Base-by-base conservation (phyloP, 1,140 invertebrate genomes). In the Harlomillsia oculata region DNA sequence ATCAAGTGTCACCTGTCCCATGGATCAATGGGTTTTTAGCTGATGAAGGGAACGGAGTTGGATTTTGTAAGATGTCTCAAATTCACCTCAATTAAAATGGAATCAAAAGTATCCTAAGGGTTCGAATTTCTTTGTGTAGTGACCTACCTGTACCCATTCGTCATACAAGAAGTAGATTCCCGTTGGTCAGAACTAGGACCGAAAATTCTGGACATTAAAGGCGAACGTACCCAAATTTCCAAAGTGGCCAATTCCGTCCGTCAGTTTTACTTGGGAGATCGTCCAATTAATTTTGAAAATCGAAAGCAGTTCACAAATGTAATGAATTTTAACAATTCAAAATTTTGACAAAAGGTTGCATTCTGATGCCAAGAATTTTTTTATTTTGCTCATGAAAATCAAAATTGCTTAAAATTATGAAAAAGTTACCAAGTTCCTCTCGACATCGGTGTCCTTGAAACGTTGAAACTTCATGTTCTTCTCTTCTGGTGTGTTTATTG, bases 31-130 rank as follows among this genome's bases (percentile, higher is more conserved):
- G 57, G 32, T 53, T 53, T 43, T 29, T 59, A 20, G 25, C 44
- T 18, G 44, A 34, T 20, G 57, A 59, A 54, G 57, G 57, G 18
- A 59, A 59, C 34, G 57, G 43, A 23, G 37, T 59, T 5, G 50
- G 39, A 29, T 54, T 59, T 39, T 36, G 56, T 59, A 53, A n/a
- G 49, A 25, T 20, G 13, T 14, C 5, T 23, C 50, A 1, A 13
- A 6, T n/a, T 28, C 23, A 40, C 30, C 40, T 32, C n/a, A 9
- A 16, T 20, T 41, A 41, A 41, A 8, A 8, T 41, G 39, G 44
- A 46, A 11, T 13, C 28, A 14, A n/a, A n/a, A n/a, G n/a, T n/a
- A n/a, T n/a, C n/a, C n/a, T n/a, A n/a, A n/a, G n/a, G 34, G 5
- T 11, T 21, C 34, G 1, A 25, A 20, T 45, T 13, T 13, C 26